phyloP scores from a whole-genome alignment of 2,797 vertebrate genomes.

The Enteromius afrohamiltoni region DNA sequence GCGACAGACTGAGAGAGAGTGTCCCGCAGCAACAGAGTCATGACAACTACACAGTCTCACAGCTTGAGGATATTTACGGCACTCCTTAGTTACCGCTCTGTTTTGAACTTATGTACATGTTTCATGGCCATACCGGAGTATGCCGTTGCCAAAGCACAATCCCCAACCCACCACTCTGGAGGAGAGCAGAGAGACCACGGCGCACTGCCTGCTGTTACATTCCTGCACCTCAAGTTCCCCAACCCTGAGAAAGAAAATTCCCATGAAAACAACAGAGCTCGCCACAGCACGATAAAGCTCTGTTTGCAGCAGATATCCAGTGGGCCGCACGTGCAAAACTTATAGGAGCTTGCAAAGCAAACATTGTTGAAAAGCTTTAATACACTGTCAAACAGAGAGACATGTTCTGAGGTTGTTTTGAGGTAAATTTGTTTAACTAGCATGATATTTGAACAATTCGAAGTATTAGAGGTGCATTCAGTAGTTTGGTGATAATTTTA shows the following conservation, averaged over 20 bases:
- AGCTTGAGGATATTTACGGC: constrained; percentile 55
- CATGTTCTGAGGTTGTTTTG: constrained; percentile 5
- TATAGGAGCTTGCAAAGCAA: neutral
- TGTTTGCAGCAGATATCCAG: constrained; percentile 13
- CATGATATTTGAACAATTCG: neutral
- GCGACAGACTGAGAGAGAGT: neutral
- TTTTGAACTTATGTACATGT: constrained; percentile 60
- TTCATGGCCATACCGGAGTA: constrained; percentile 32
- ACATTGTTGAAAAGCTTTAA: constrained; percentile 1
- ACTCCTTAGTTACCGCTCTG: constrained; percentile 61
- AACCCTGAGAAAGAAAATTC: constrained; percentile 40
- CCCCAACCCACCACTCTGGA: constrained; percentile 42
- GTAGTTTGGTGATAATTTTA: neutral
- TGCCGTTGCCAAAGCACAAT: constrained; percentile 51
- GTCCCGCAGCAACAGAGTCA: constrained; percentile 41
- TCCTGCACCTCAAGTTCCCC: constrained; percentile 40
- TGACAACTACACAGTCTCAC: constrained; percentile 31
- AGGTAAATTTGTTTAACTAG: neutral
- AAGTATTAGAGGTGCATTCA: neutral
- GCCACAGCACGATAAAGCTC: constrained; percentile 2
- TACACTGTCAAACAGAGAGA: neutral
- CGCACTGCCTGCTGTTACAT: constrained; percentile 48
- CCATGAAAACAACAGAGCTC: constrained; percentile 38
- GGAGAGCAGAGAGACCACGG: constrained; percentile 31
- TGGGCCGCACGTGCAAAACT: neutral